These are phyloP conservation scores for Turdus rufiventris DNA, from an alignment of 2,113 vertebrate genomes.

Conservation along the genomic window DNA sequence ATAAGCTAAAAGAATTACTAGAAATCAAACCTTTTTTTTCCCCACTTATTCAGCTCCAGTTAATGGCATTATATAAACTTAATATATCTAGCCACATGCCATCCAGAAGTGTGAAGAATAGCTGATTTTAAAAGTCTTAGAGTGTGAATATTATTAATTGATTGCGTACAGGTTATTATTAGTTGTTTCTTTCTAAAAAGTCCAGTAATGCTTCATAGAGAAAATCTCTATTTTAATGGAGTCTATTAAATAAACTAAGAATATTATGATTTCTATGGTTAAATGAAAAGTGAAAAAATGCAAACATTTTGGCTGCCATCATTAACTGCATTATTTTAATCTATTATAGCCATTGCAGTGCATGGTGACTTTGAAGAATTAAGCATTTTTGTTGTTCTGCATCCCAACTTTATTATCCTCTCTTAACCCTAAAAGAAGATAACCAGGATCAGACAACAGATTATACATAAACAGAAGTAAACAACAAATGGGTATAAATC, in stretches of 20 bases:
- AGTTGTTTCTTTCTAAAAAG: background rate
- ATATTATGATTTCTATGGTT: background rate
- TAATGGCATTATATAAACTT: background rate
- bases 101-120: background rate
- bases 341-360: background rate
- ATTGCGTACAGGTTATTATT: background rate
- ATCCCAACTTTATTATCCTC: background rate
- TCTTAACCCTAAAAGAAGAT: background rate
- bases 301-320: background rate
- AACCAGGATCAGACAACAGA: slow-evolving; percentile 1
- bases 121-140: background rate
- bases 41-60: background rate
- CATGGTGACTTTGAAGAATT: background rate
- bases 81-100: background rate
- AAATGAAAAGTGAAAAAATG: background rate
- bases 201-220: background rate
- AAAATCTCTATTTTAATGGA: background rate
- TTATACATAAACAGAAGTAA: slow-evolving; percentile 27
- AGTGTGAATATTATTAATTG: background rate
- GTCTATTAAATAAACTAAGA: background rate
- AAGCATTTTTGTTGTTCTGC: background rate
- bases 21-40: background rate
- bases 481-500: slow-evolving; percentile 27
- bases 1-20: background rate
- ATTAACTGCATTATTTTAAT: background rate